Evolutionary conservation across 2,797 vertebrate genomes (phyloP), one percentile per base, ranked within the genome.

Genomic region (Myotis pilosus): DNA sequence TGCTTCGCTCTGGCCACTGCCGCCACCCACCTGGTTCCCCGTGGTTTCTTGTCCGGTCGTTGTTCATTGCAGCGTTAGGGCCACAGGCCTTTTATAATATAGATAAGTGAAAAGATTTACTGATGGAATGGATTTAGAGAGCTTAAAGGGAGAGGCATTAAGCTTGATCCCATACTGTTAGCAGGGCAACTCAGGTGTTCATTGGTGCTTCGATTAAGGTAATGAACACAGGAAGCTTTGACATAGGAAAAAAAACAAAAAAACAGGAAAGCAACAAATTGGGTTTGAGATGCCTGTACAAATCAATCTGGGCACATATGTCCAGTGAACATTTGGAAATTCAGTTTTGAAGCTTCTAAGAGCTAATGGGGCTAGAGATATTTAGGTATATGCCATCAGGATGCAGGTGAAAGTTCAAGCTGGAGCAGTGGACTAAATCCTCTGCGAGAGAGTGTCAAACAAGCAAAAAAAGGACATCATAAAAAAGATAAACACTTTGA

Each of bases 401-500:
- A 84, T 36, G 8, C 23, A 83, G 69, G 38, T 82, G 38, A 71
- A 95, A 95, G 68, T 95, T 89, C 71, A 78, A 94, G 62, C 36
- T 89, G 30, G 41, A 94, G 71, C 55, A 89, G 76, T 78, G 47
- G 68, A 64, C 87, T 66, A 87, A 96, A 66, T 93, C 81, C 51
- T 88, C 33, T 23, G 66, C 84, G 49, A 91, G 23, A 85, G n/a
- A n/a, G 15, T 92, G 83, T 78, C 94, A 74, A 30, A 44, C 36
- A 94, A 93, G 79, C 62, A 72, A 92, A 88, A 88, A 84, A 62
- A 85, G 49, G 25, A 41, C 78, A 75, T 30, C 81, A 75, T 93
- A 49, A 95, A 89, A 95, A 93, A 93, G 62, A 90, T 79, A 47
- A 15, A 72, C 2, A 64, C 23, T 95, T 41, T 79, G 74, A 94